Evolutionary conservation across 2,888 invertebrate genomes (phyloP).

Genomic region (Ashinkailepas kermadecensis): DNA sequence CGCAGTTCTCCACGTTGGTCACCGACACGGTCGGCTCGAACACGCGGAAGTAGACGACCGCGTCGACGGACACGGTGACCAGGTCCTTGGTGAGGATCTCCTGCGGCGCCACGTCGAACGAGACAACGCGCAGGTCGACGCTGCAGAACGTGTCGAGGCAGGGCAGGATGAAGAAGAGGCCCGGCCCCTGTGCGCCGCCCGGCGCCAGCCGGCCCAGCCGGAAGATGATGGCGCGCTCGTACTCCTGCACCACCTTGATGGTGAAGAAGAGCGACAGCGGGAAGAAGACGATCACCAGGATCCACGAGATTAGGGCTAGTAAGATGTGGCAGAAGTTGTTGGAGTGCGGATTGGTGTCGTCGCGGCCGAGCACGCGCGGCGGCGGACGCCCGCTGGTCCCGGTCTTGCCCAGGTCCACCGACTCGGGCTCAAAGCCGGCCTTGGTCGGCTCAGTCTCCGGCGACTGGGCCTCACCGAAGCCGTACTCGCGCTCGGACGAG

Average conservation of each 20-base stretch:
- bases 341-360: background rate
- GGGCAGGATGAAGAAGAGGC: constrained; percentile 54
- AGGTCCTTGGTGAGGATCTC: constrained; percentile 58
- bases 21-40: constrained; percentile 47
- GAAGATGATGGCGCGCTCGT: constrained; percentile 48
- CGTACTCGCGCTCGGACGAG: background rate
- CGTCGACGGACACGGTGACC: constrained; percentile 89
- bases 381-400: background rate
- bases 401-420: background rate
- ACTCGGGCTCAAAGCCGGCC: no score
- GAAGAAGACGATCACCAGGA: constrained; percentile 36
- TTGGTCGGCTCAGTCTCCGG: background rate
- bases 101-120: constrained; percentile 55
- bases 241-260: constrained; percentile 46
- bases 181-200: constrained; percentile 49
- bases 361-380: background rate
- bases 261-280: constrained; percentile 38
- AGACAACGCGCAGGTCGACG: constrained; percentile 52
- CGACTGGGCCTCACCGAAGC: background rate
- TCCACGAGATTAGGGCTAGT: constrained; percentile 36
- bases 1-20: constrained; percentile 49
- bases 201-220: constrained; percentile 44
- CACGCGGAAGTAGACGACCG: constrained; percentile 70
- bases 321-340: constrained; percentile 26
- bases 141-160: constrained; percentile 51